Base-by-base conservation (phyloP, 2,888 invertebrate genomes). In the Hypena proboscidalis region DNA sequence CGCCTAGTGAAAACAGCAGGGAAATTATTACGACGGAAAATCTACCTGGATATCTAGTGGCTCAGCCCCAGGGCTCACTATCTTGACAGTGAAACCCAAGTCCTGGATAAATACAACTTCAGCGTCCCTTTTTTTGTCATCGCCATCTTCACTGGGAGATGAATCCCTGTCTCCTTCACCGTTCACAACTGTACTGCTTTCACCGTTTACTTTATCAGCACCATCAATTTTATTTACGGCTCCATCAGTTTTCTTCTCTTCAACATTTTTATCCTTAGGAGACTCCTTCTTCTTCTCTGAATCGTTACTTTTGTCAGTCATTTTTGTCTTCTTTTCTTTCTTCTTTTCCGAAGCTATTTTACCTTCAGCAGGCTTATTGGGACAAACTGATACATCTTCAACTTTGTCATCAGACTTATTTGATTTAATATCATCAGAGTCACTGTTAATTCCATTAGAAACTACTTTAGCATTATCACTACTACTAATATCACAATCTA, bases 61-160 rank as follows among this genome's bases (percentile, higher is more conserved):
- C 67, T 98, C 98, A 5, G 96, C 93, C 1, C 97, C 97, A 5
- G 98, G 98, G 69, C 97, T 96, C 43, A 96, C 94, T 69, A 99
- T 97, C 87, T 97, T 97, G n/a, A 99, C 96, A 37, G 96, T 97
- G 77, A 98, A 97, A 32, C 97, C 97, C 91, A 96, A 92, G 74
- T 98, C 98, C 78, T 97, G 97, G 68, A 97, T 95, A 65, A 96
- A 96, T 50, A 97, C 96, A 37, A 97, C 95, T 85, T 96, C 95
- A 45, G 95, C 94, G 60, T 95, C 95, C 50, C 92, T 92, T 64
- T 93, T 94, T 56, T 91, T 90, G 21, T 93, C 92, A 51, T 93
- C 93, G 2, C 80, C 89, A 53, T 92, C 91, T 56, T 90, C 91
- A 65, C 89, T 90, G 0, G 86, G 89, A 29, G 88, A 80, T 1